Evolutionary conservation across 2,797 vertebrate species (phyloP).

Genomic region (Ispidina lecontei): DNA sequence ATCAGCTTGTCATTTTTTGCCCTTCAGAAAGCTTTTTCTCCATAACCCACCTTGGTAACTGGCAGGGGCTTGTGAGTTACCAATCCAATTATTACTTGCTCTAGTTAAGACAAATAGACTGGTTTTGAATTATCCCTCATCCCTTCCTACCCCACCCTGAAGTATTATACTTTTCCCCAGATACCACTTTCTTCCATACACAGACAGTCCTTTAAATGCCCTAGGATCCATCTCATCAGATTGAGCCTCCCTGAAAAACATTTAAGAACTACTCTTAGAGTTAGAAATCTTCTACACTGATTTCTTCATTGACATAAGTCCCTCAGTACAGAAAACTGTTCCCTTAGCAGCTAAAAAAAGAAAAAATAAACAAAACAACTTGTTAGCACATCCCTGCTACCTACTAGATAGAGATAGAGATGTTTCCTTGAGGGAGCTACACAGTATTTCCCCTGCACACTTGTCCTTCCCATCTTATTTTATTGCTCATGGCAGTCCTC

Average conservation of each 20-base stretch:
- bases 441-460: neutral
- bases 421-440: no score
- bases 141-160: neutral
- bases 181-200: neutral
- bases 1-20: neutral
- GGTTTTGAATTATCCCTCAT: constrained; percentile 26
- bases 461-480: neutral
- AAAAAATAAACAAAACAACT: no score
- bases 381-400: no score
- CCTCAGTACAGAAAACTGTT: neutral
- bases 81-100: constrained; percentile 29
- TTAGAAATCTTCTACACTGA: neutral
- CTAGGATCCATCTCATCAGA: neutral
- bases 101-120: constrained; percentile 34
- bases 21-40: constrained; percentile 27
- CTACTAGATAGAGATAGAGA: no score
- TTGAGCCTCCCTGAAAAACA: neutral
- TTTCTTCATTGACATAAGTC: neutral
- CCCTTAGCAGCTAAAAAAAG: constrained; percentile 16
- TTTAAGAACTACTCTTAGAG: neutral
- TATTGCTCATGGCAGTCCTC: neutral
- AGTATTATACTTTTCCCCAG: neutral
- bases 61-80: neutral
- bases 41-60: neutral
- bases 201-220: neutral